Base-by-base conservation (phyloP, 2,113 vertebrate species). In the Diadophis punctatus region DNA sequence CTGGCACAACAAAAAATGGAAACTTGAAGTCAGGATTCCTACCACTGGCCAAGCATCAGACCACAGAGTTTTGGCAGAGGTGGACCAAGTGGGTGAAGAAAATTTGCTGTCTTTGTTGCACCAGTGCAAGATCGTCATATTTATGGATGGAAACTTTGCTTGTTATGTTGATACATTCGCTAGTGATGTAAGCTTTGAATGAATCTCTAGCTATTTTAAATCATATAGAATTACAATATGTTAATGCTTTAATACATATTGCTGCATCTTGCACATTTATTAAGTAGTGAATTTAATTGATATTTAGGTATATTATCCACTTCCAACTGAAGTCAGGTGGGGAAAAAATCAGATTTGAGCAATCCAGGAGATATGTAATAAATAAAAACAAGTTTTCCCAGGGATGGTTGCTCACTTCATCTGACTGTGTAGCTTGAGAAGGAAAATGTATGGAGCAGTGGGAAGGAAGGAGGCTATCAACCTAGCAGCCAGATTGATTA, bases 31-130 rank as follows among this genome's bases (percentile, higher is more conserved):
- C 93, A 56, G 34, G 87, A 93, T 53, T 92, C 39, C 51, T 91
- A 0, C 68, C 89, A 12, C 25, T 90, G 4, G 90, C 90, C 87
- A 91, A 88, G 63, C 90, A 86, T 84, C 68, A 89, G 46, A 91
- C 87, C 93, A 5, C 80, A 94, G 88, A 25, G 16, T 92, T 88
- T 86, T 85, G 22, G 3, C 18, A 89, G 43, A 7, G n/a, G 11
- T 86, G 25, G 7, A 7, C 0, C 11, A 88, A 91, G 0, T 12
- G 63, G 91, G 5, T 52, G 93, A 23, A 9, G 46, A 86, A 90
- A 90, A 87, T 86, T 68, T 30, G 93, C 90, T 93, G 68, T 84
- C 55, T 93, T 55, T 48, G 30, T 68, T 25, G 3, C 30, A 91
- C 20, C 60, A 85, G 14, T 22, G 23, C 52, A 49, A 80, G 43